Evolutionary conservation across 2,888 invertebrate genomes (phyloP).

Genomic region (Podabrus alpinus): DNA sequence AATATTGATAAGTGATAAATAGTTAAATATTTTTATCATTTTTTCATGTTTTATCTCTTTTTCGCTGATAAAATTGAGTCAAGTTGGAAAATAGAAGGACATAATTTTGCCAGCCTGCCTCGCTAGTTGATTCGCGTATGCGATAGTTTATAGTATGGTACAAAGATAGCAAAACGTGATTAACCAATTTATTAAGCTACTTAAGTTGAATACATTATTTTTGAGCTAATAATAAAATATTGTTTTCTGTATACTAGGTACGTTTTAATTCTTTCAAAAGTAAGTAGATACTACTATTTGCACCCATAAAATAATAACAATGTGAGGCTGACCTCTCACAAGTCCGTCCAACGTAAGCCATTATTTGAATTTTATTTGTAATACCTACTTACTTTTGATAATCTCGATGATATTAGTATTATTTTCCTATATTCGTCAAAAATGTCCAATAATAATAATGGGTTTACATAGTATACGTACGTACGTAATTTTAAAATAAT

Average conservation of each 20-base stretch:
- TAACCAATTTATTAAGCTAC: background rate
- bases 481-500: no score
- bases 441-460: no score
- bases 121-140: background rate
- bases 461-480: no score
- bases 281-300: background rate
- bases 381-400: no score
- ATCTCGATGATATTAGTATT: no score
- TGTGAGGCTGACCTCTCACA: background rate
- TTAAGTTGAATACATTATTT: background rate
- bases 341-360: no score
- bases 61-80: background rate
- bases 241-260: background rate
- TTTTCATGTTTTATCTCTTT: background rate
- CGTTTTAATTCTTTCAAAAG: background rate
- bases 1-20: background rate
- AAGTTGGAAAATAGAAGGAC: background rate
- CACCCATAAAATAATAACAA: background rate
- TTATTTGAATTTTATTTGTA: no score
- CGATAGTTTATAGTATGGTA: background rate
- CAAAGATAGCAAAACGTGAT: background rate
- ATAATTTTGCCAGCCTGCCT: background rate
- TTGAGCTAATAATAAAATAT: no score
- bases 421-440: no score
- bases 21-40: background rate